Evolutionary conservation across 2,888 invertebrate genomes (phyloP).

Genomic region (Rhopalosiphum nymphaeae): DNA sequence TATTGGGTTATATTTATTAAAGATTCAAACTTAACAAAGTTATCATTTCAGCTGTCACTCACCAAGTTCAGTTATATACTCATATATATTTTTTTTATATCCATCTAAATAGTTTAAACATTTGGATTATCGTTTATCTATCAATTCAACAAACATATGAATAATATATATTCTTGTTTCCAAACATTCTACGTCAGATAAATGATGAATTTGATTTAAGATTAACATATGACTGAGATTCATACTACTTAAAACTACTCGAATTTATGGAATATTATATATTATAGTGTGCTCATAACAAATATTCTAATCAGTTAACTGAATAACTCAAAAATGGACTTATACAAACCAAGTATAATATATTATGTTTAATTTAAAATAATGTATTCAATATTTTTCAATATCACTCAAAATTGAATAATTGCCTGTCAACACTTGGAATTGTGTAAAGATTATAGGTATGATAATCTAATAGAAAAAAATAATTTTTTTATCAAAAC

Average conservation of each 20-base stretch:
- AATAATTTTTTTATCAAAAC: background rate
- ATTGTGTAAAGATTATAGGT: background rate
- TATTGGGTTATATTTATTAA: background rate
- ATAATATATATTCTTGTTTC: background rate
- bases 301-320: background rate
- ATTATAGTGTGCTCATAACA: background rate
- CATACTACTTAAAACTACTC: background rate
- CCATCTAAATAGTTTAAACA: background rate
- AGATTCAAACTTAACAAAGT: background rate
- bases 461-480: background rate
- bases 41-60: background rate
- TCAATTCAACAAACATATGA: background rate
- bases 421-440: background rate
- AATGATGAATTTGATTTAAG: background rate
- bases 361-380: constrained; percentile 6
- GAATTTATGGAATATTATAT: background rate
- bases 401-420: background rate
- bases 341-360: no score
- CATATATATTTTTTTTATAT: background rate
- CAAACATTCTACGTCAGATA: background rate
- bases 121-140: background rate
- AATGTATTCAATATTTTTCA: constrained; percentile 13
- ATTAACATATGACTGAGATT: background rate
- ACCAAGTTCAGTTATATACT: background rate
- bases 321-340: background rate